Evolutionary conservation across 2,888 invertebrate species (phyloP), one percentile per base, ranked within the genome.

Genomic region (Isoperla grammatica): DNA sequence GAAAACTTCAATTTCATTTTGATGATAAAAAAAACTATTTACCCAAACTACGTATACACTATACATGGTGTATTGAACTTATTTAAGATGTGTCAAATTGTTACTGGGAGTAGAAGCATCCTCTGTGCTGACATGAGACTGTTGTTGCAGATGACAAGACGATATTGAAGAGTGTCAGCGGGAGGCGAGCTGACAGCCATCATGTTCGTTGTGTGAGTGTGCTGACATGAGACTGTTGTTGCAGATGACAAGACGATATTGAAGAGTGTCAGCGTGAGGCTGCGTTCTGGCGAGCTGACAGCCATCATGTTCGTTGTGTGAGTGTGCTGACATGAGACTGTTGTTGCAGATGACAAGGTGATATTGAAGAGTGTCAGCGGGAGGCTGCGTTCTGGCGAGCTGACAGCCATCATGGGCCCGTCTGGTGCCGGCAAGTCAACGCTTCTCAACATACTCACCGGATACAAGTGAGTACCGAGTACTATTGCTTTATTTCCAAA

Each of bases 371-470:
- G 49, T 20, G 35, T 50, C n/a, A 50, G 35, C 35, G 49, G 49
- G 13, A 29, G 29, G 17, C 29, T 50, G 4, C 49, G 29, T 4
- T 15, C 49, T 4, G 49, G 29, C 12, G 13, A 29, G 13, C 49
- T 50, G 29, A 22, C 49, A 6, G 49, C 23, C 6, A 50, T 50
- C 71, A 96, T 96, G 95, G 96, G 96, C 12, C 96, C 96, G 42
- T 95, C 95, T 0, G 96, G 96, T 29, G 95, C 92, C 59, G 92
- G 95, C 68, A 95, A 95, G 76, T 93, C 93, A 55, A 95, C 95
- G 1, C 80, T 95, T 15, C 87, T 95, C 72, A 95, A 95, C 73
- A 95, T 95, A 68, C 84, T 95, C 65, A 94, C 95, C 17, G 95
- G 95, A 73, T 95, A 95, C 81, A 93, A 87, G 95, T 95, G 78